Evolutionary conservation across 1,140 invertebrate genomes (phyloP), one percentile per base, ranked within the genome.

Genomic region (Formica exsecta): DNA sequence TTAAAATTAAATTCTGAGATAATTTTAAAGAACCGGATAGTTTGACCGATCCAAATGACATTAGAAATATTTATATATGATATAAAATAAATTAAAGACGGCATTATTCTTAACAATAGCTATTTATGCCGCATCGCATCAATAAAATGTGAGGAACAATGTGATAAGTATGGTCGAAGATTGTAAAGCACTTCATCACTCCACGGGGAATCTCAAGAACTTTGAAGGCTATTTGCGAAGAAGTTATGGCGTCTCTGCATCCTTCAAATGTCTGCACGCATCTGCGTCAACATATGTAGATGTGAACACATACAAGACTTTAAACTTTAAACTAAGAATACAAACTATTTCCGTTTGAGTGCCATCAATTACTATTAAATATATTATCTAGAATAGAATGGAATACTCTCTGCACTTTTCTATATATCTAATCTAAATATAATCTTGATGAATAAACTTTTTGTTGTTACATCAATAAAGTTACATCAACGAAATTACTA

Each of bases 161-260:
- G 9, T 22, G 51, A 6, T n/a, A 22, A 22, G 5, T 29, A 62
- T 29, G 6, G 41, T n/a, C 38, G 25, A 76, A 44, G 25, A 8
- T 29, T 29, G 36, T 57, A 29, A 41, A 41, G 36, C 74, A 62
- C 70, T 51, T 54, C 32, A 13, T 73, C 48, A 59, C 38, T 48
- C 9, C 38, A 19, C 48, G 36, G 22, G 54, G 9, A 76, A 25
- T 8, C 3, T 38, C 11, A 61, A 76, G 25, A 61, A 54, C 54
- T 61, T 25, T 4, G 54, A 76, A 22, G 22, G 36, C 22, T 61
- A 76, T 61, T 75, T 38, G 57, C 36, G 36, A 75, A 75, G 32
- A 75, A 57, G 36, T 38, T 25, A n/a, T 22, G 36, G 41, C 36
- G 22, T 41, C 57, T 62, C 8, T 76, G 25, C 57, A 76, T 76